phyloP scores from a whole-genome alignment of 1,140 invertebrate genomes.

The Temnothorax curvispinosus region DNA sequence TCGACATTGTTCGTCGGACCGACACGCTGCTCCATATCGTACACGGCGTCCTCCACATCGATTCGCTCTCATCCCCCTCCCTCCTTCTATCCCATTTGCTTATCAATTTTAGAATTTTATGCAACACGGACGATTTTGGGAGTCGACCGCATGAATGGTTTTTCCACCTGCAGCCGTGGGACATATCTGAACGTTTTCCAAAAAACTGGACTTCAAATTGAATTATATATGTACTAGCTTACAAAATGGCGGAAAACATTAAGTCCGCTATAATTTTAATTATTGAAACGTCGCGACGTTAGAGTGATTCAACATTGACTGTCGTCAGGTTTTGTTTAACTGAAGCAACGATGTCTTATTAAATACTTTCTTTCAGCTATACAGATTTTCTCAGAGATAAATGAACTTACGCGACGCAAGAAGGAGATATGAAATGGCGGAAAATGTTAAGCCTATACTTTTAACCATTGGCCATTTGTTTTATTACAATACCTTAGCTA shows the following conservation, averaged over 20 bases:
- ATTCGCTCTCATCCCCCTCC: slow-evolving; percentile 3
- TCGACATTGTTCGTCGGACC: slow-evolving; percentile 10
- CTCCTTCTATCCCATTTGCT: not conserved
- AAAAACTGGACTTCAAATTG: not conserved
- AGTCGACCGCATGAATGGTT: not conserved
- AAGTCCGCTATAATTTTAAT: not conserved
- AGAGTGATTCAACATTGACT: not conserved
- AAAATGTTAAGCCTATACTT: not conserved
- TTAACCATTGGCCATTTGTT: not conserved
- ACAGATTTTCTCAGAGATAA: not conserved
- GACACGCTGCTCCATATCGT: slow-evolving; percentile 2
- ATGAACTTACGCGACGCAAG: not conserved
- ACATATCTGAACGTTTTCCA: not conserved
- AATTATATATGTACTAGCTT: no score
- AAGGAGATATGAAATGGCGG: no score
- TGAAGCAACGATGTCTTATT: not conserved
- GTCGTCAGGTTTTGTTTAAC: not conserved
- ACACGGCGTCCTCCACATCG: slow-evolving; percentile 18
- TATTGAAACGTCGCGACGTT: not conserved
- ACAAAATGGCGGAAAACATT: slow-evolving; percentile 13
- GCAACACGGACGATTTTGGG: not conserved
- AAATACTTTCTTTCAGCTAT: not conserved
- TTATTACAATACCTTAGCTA: not conserved
- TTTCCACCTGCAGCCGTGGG: no score
- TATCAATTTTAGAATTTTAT: slow-evolving; percentile 33